Evolutionary conservation across 2,888 invertebrate genomes (phyloP), one percentile per base, ranked within the genome.

Genomic region (Anoncus sp.): DNA sequence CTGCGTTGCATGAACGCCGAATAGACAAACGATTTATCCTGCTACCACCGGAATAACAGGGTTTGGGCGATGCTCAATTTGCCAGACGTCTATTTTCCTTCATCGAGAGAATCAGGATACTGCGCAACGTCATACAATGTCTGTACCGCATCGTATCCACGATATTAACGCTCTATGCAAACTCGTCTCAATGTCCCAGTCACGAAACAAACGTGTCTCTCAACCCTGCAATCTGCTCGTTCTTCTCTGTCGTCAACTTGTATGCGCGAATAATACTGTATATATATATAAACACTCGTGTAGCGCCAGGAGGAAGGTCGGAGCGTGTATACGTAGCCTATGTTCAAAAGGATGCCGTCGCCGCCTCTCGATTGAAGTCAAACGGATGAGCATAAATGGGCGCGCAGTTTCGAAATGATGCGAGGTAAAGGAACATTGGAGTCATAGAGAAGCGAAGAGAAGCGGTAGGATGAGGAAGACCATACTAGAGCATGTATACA

Each of bases 311-410:
- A 24, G 47, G 10, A 43, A 38, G 45, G 14, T 18, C n/a, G n/a
- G 40, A 43, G 20, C 16, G 20, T n/a, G 27, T 57, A 45, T 55
- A 69, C 38, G 69, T 35, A 45, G 57, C 31, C n/a, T 18, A 59
- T 40, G 27, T 49, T 55, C 60, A 53, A 75, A 74, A 67, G 66
- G 55, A 67, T 18, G 55, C 57, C 62, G 65, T n/a, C n/a, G n/a
- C n/a, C n/a, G n/a, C n/a, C n/a, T n/a, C 78, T 74, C 74, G 62
- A 75, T 75, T 75, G 55, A 62, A 78, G 74, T 74, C 60, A 71
- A 78, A 66, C 70, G 70, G 62, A 71, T 70, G 65, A 51, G 69
- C 53, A 69, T 70, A 65, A 77, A 70, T 45, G 57, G 57, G 5
- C 2, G 47, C 70, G 66, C 55, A 78, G 75, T 57, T 71, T 67